Conservation (phyloP, 2,888 invertebrate species). For the Phymatocera aterrima region DNA sequence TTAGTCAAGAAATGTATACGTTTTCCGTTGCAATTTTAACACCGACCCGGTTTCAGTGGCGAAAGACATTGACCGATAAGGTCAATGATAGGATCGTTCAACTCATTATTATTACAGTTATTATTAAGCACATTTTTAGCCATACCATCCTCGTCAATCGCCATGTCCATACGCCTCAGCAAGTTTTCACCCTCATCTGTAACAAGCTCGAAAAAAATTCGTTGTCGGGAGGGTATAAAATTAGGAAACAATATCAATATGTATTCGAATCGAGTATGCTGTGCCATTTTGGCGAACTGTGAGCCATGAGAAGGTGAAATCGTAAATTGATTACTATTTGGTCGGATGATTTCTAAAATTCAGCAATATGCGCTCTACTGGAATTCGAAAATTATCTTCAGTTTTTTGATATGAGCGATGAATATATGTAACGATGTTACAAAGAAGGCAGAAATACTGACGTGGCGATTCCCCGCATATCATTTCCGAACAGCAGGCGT, state of each 20-base stretch:
- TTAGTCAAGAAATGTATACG: conserved; percentile 15
- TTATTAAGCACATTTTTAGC: conserved; percentile 48
- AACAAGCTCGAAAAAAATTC: conserved; percentile 53
- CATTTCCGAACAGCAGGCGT: conserved; percentile 87
- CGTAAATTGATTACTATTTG: too few species aligned
- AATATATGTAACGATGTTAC: background rate
- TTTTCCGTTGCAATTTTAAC: conserved; percentile 49
- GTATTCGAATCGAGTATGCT: too few species aligned
- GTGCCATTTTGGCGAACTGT: too few species aligned
- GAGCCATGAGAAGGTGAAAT: too few species aligned
- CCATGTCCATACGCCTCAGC: conserved; percentile 71
- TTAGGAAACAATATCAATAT: background rate
- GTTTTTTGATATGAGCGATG: background rate
- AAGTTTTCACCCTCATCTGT: conserved; percentile 61
- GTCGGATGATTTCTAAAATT: too few species aligned
- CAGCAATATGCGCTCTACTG: too few species aligned
- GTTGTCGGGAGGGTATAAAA: conserved; percentile 33
- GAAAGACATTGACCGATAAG: conserved; percentile 46
- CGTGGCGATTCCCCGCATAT: conserved; percentile 81
- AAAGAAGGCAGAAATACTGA: conserved; percentile 59
- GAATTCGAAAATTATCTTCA: too few species aligned
- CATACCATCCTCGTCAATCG: conserved; percentile 65
- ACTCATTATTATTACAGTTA: conserved; percentile 41
- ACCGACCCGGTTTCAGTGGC: too few species aligned
- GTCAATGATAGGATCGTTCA: conserved; percentile 2